phyloP scores from a whole-genome alignment of 2,888 invertebrate species.

The Spicauda simplicius region DNA sequence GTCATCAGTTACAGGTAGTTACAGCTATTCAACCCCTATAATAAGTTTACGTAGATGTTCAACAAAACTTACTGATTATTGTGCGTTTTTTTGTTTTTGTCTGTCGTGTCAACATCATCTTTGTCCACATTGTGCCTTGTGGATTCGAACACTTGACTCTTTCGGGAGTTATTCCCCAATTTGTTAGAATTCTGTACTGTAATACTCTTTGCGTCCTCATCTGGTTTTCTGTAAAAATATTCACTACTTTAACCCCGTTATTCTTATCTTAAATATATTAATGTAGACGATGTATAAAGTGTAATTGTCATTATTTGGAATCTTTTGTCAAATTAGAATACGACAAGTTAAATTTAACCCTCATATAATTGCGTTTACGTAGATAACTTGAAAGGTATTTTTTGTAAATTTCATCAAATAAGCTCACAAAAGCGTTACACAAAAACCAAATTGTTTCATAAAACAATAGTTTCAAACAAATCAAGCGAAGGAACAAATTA shows the following conservation, averaged over 20 bases:
- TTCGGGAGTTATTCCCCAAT: slow-evolving; percentile 73
- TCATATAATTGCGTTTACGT: too few species aligned
- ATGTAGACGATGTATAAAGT: background rate
- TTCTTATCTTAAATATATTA: background rate
- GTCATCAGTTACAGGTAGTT: background rate
- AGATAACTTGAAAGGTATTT: too few species aligned
- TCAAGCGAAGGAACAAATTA: background rate
- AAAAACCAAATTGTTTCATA: background rate
- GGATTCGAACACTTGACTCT: slow-evolving; percentile 89
- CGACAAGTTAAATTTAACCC: too few species aligned
- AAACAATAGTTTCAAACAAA: background rate
- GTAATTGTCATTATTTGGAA: background rate
- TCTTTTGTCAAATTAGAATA: background rate
- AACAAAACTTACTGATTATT: slow-evolving; percentile 72
- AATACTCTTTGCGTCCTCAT: slow-evolving; percentile 79
- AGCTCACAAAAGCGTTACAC: background rate
- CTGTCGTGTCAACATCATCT: slow-evolving; percentile 90
- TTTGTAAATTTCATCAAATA: too few species aligned
- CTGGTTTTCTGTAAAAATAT: slow-evolving; percentile 79
- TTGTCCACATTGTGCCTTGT: slow-evolving; percentile 89
- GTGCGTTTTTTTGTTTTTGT: slow-evolving; percentile 83
- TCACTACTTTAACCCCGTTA: slow-evolving; percentile 43
- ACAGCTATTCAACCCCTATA: background rate
- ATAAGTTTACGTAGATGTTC: slow-evolving; percentile 19
- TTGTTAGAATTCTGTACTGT: slow-evolving; percentile 72